phyloP scores from a whole-genome alignment of 1,140 invertebrate genomes.

The Oryctes rhinoceros region DNA sequence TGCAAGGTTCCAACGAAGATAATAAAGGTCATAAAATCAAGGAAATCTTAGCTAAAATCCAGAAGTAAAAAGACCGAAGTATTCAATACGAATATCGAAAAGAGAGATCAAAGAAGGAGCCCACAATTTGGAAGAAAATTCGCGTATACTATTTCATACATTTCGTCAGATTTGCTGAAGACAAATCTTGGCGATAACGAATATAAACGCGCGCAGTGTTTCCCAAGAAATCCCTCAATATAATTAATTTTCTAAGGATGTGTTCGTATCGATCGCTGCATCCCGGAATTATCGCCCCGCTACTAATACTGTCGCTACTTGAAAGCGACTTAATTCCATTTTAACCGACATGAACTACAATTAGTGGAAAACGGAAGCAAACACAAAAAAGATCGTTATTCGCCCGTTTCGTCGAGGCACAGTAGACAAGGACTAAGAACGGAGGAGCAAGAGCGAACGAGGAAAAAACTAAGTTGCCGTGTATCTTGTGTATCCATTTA shows the following conservation, averaged over 20 bases:
- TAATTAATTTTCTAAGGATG: background rate
- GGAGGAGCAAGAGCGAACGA: background rate
- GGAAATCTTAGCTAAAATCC: too few species aligned
- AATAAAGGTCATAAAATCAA: too few species aligned
- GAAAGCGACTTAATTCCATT: constrained; percentile 15
- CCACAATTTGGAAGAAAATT: too few species aligned
- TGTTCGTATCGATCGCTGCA: background rate
- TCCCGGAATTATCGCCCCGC: background rate
- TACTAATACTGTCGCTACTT: background rate
- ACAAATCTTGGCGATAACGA: too few species aligned
- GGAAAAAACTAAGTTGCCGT: constrained; percentile 29
- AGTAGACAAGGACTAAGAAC: background rate
- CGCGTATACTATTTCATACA: too few species aligned
- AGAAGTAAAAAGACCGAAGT: too few species aligned
- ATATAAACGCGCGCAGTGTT: background rate
- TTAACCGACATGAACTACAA: constrained; percentile 9
- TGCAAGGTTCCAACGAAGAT: too few species aligned
- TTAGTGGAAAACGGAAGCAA: constrained; percentile 25
- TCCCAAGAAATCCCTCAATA: background rate
- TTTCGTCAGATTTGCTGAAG: too few species aligned
- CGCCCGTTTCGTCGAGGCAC: background rate
- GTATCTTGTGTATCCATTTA: constrained; percentile 28
- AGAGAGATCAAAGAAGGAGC: too few species aligned
- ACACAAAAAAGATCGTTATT: constrained; percentile 21
- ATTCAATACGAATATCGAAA: too few species aligned